These are phyloP conservation scores for Metopolophium dirhodum DNA, from an alignment of 1,140 invertebrate genomes.

Conservation along the genomic window DNA sequence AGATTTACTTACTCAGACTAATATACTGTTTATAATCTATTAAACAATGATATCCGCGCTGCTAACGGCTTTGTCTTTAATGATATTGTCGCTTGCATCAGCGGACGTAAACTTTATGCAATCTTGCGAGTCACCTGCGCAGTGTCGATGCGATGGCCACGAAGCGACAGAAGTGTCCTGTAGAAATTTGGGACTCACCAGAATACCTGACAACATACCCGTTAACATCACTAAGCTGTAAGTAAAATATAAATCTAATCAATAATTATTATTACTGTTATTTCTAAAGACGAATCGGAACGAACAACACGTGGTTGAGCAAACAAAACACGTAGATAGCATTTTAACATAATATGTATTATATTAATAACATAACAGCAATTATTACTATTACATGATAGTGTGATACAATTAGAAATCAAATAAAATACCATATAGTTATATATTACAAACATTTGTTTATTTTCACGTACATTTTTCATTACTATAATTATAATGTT, in stretches of 20 bases:
- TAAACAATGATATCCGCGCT: constrained; percentile 23
- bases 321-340: neutral
- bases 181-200: constrained; percentile 17
- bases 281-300: neutral
- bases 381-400: neutral
- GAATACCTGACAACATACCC: constrained; percentile 31
- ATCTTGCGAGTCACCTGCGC: constrained; percentile 32
- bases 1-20: neutral
- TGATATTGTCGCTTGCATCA: neutral
- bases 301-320: neutral
- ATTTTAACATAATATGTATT: neutral
- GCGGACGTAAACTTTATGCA: constrained; percentile 42
- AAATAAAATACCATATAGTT: neutral
- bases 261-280: neutral
- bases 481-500: constrained; percentile 20
- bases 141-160: constrained; percentile 29
- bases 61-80: constrained; percentile 15
- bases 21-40: constrained; percentile 6
- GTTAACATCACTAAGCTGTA: constrained; percentile 43
- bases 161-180: constrained; percentile 40
- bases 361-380: neutral
- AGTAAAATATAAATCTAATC: neutral
- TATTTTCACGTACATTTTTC: neutral
- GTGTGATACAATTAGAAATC: neutral
- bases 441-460: neutral